Evolutionary conservation across 2,888 invertebrate species (phyloP), one percentile per base, ranked within the genome.

Genomic region (Lasius fuliginosus): DNA sequence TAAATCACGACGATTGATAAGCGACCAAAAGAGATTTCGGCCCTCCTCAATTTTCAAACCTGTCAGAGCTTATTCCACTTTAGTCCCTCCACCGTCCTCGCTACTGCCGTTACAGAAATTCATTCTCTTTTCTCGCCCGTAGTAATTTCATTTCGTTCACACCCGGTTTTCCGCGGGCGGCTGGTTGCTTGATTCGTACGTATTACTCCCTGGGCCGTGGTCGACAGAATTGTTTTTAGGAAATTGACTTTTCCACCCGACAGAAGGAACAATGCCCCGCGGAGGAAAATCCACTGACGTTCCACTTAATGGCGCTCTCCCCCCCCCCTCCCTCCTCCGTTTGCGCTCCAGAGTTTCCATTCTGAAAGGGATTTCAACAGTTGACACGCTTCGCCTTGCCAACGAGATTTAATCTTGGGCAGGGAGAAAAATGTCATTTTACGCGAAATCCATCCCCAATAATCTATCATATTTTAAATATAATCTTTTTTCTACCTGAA

Each of bases 81-180:
- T 69, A 79, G 73, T 49, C 58, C 65, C 23, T 84, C 82, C 67
- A 33, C 67, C 76, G 65, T 74, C 64, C 40, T 33, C 58, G 49
- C 27, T 23, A 58, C 65, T 68, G 77, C 86, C 86, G 89, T 90
- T 89, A 90, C 89, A 88, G 87, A 87, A 92, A 92, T 92, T 88
- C 90, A 87, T 87, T 91, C 90, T 84, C 83, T 76, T 86, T 86
- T 73, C 81, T 36, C 86, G 86, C 84, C 84, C 87, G 83, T 87
- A 87, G 93, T 92, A 93, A 93, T 92, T 92, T 92, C 91, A 92
- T 92, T 92, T 90, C 91, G 87, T 91, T 92, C 90, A 86, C 92
- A 86, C 88, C 81, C 86, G 85, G 85, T 88, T 87, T 85, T 89
- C 87, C 87, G 86, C 85, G 86, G 81, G 67, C 89, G 86, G 79